phyloP scores from a whole-genome alignment of 2,888 invertebrate genomes.

The Sepioteuthis lessoniana region DNA sequence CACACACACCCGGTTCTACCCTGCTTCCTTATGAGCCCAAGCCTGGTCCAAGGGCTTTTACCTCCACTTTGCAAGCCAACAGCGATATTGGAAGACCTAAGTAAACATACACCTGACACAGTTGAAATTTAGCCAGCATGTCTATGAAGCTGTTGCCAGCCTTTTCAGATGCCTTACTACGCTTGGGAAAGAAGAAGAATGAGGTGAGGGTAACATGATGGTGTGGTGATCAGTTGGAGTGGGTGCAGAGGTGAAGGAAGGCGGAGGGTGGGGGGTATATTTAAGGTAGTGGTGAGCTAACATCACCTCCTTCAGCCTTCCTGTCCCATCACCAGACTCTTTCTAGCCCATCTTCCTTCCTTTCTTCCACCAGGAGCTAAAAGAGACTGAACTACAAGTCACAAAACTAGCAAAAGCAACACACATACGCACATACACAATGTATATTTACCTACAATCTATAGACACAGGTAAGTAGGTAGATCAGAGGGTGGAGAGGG shows the following conservation, averaged over 20 bases:
- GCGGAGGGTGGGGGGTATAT: not conserved
- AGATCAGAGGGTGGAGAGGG: not conserved
- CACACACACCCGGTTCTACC: not conserved
- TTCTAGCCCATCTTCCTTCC: not conserved
- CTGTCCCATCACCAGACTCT: not conserved
- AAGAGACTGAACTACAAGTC: not conserved
- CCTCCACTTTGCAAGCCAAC: not conserved
- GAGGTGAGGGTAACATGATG: not conserved
- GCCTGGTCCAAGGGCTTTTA: conserved; percentile 33
- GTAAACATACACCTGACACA: conserved; percentile 33
- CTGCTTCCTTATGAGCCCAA: not conserved
- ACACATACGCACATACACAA: not conserved
- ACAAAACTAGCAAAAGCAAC: not conserved
- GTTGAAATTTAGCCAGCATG: conserved; percentile 33
- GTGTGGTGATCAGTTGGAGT: not conserved
- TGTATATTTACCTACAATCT: not conserved
- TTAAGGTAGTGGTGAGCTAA: not conserved
- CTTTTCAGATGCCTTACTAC: not conserved
- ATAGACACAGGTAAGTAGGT: conserved; percentile 33
- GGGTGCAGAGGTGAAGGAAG: not conserved
- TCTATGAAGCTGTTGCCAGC: not conserved
- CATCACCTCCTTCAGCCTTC: not conserved
- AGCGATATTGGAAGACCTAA: not conserved
- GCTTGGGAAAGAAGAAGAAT: not conserved
- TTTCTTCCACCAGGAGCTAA: not conserved